Evolutionary conservation across 2,888 invertebrate species (phyloP), one percentile per base, ranked within the genome.

Genomic region (Listrodromus nycthemerus): DNA sequence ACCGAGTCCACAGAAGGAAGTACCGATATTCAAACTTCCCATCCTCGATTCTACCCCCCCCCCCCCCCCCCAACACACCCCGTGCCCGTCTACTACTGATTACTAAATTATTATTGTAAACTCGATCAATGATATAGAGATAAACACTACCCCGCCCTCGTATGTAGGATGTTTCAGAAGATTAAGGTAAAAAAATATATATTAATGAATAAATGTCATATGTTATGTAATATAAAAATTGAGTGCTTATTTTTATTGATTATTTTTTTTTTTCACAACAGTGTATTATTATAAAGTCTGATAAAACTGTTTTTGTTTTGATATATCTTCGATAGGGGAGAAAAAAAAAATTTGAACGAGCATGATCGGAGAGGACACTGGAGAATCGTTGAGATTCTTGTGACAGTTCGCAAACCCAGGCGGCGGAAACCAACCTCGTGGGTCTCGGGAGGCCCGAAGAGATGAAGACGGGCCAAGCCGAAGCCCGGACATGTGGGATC

Each of bases 401-500:
- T 82, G 82, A 84, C 84, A 79, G 78, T 30, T 30, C 19, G 78
- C 55, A 10, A 97, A 96, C 41, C 96, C 96, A 83, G 95, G 94
- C 0, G 97, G 97, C 93, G 97, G 97, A 94, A 90, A 37, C 94
- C 94, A 96, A 58, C 55, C n/a, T 52, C 58, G 61, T 6, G 21
- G 74, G 52, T 63, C 67, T 16, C 27, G 58, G 55, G 61, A 73
- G 71, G 65, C 61, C 61, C 80, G 83, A 83, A 84, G 88, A 89
- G 80, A 91, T 91, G 91, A 90, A 87, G 89, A 90, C 88, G 87
- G 83, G 85, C 80, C 85, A 88, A 88, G 89, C 78, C 86, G 88
- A 88, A 85, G 86, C 87, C 81, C 88, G 89, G 91, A 91, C 86
- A 93, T 93, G 92, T 93, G 93, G 93, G 90, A 91, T 89, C 92